These are phyloP conservation scores for Hydrotaea diabolus DNA, from an alignment of 2,888 invertebrate genomes.

Conservation along the genomic window DNA sequence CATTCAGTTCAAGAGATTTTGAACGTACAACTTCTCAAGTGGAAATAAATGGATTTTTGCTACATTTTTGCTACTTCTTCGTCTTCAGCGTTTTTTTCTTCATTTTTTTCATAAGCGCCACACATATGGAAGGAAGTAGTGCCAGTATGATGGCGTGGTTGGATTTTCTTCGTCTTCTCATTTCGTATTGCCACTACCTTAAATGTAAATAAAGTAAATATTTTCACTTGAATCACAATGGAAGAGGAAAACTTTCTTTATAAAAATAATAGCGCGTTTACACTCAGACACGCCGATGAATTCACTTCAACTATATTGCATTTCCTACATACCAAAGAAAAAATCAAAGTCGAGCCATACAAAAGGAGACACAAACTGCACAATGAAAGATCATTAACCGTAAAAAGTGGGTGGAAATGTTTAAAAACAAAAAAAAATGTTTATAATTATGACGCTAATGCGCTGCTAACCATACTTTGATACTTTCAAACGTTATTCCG, in stretches of 20 bases:
- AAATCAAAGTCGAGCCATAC: not conserved
- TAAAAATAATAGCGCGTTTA: conserved; percentile 21
- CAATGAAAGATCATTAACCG: conserved; percentile 40
- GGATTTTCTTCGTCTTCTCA: not conserved
- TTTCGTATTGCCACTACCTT: conserved; percentile 7
- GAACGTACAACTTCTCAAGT: conserved; percentile 47
- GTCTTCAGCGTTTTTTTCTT: not conserved
- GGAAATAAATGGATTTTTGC: conserved; percentile 38
- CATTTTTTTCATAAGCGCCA: not conserved
- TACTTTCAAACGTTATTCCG: not conserved
- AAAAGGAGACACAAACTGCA: not conserved
- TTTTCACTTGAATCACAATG: conserved; percentile 35
- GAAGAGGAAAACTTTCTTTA: conserved; percentile 29
- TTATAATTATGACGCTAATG: conserved; percentile 13
- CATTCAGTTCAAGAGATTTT: conserved; percentile 48
- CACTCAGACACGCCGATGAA: not conserved
- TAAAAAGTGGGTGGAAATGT: conserved; percentile 41
- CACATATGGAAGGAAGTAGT: conserved; percentile 14
- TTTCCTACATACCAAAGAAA: conserved; percentile 10
- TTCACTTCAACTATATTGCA: conserved; percentile 5
- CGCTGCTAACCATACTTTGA: not conserved
- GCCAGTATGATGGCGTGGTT: not conserved
- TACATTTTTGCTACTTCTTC: conserved; percentile 1
- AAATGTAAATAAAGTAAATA: conserved; percentile 34
- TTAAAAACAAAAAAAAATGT: conserved; percentile 16